Evolutionary conservation across 1,140 invertebrate species (phyloP).

Genomic region (Schlechtendalia chinensis): DNA sequence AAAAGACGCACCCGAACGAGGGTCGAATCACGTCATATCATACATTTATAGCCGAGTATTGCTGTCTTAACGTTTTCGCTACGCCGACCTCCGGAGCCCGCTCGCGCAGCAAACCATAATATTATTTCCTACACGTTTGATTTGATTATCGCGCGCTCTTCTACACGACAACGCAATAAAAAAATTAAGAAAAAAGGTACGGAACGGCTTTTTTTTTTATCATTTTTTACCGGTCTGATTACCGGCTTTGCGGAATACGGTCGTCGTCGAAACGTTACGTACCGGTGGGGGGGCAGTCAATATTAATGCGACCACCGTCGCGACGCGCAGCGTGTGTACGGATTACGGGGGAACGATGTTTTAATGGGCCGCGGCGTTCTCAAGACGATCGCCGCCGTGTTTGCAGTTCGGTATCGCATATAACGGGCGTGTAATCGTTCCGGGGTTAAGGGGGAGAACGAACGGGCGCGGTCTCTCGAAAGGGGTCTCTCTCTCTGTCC

Average conservation of each 20-base stretch:
- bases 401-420: conserved; percentile 36
- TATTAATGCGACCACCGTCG: no score
- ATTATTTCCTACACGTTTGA: conserved; percentile 45
- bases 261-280: no score
- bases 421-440: conserved; percentile 7
- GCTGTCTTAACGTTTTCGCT: not conserved
- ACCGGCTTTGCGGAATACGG: no score
- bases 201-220: not conserved
- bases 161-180: not conserved
- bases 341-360: no score
- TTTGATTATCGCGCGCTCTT: conserved; percentile 15
- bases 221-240: not conserved
- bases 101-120: not conserved
- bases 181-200: no score
- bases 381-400: no score
- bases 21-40: no score
- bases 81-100: not conserved
- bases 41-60: no score
- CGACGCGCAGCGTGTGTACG: no score
- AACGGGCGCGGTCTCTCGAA: not conserved
- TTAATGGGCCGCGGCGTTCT: no score
- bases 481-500: conserved; percentile 7
- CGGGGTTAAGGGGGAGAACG: conserved; percentile 2
- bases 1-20: not conserved
- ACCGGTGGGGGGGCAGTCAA: no score